Conservation (phyloP, 2,113 vertebrate genomes). For the Nesoenas mayeri region DNA sequence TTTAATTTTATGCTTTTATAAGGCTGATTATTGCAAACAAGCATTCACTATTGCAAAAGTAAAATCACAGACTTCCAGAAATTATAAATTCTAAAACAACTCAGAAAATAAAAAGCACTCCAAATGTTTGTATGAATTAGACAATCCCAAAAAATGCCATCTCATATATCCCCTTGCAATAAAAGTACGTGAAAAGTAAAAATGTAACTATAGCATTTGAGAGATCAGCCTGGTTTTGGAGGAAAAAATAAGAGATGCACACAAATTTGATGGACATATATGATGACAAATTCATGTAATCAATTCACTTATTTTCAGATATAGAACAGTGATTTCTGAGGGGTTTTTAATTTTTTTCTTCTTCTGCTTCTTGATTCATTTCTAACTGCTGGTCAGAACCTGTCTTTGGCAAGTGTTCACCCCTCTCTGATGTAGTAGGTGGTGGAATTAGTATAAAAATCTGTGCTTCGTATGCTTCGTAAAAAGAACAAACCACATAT, state of each 20-base stretch:
- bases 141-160: not conserved
- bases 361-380: slow-evolving; percentile 17
- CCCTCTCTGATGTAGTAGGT: slow-evolving; percentile 17
- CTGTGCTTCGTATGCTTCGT: slow-evolving; percentile 27
- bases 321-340: not conserved
- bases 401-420: slow-evolving; percentile 12
- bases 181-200: not conserved
- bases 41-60: not conserved
- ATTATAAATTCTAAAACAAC: not conserved
- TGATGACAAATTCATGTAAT: not conserved
- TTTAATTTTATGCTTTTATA: not conserved
- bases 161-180: not conserved
- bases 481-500: slow-evolving; percentile 26
- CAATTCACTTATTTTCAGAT: slow-evolving; percentile 17
- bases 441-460: slow-evolving; percentile 46
- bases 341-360: not conserved
- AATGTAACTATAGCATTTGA: not conserved
- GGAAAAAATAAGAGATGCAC: not conserved
- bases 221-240: not conserved
- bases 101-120: not conserved
- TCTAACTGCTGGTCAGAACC: slow-evolving; percentile 29
- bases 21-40: not conserved
- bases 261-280: not conserved
- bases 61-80: not conserved
- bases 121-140: not conserved